These are phyloP conservation scores for Adela reaumurella DNA, from an alignment of 2,888 invertebrate species.

Conservation along the genomic window DNA sequence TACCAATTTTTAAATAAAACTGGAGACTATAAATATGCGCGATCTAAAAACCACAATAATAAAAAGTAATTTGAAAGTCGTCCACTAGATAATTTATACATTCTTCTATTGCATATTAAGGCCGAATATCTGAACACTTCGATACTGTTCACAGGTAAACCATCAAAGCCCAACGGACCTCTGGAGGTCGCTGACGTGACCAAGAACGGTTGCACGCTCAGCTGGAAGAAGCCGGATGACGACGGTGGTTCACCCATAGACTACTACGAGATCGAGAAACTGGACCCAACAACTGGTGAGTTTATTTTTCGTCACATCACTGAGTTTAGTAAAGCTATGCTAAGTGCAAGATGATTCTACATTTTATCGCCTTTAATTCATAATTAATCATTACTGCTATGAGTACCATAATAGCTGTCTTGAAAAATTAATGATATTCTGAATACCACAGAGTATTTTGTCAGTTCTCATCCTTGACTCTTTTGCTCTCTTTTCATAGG, in stretches of 20 bases:
- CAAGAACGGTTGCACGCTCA: constrained; percentile 86
- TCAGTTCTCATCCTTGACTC: too few species aligned
- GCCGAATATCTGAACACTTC: too few species aligned
- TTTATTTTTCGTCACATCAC: too few species aligned
- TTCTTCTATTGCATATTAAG: too few species aligned
- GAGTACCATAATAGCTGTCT: neutral
- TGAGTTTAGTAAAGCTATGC: too few species aligned
- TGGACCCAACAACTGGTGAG: constrained; percentile 76
- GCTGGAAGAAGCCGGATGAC: constrained; percentile 93
- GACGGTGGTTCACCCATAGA: constrained; percentile 94
- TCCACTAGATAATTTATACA: too few species aligned
- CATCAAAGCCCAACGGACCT: constrained; percentile 79
- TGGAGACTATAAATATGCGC: too few species aligned
- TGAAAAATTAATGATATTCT: neutral
- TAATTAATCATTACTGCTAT: neutral
- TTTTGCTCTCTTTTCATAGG: too few species aligned
- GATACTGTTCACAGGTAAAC: constrained; percentile 62
- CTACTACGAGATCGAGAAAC: constrained; percentile 93
- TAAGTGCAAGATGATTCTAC: neutral
- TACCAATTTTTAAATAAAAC: too few species aligned
- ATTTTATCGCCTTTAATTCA: neutral
- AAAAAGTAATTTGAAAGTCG: too few species aligned
- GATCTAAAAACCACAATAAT: too few species aligned
- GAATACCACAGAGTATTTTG: too few species aligned
- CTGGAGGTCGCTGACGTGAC: constrained; percentile 84